Percentiles rank a stretch among this genome's conserved stretches.
phyloP scores from a whole-genome alignment of 2,797 vertebrate genomes.

The Epinephelus coioides region DNA sequence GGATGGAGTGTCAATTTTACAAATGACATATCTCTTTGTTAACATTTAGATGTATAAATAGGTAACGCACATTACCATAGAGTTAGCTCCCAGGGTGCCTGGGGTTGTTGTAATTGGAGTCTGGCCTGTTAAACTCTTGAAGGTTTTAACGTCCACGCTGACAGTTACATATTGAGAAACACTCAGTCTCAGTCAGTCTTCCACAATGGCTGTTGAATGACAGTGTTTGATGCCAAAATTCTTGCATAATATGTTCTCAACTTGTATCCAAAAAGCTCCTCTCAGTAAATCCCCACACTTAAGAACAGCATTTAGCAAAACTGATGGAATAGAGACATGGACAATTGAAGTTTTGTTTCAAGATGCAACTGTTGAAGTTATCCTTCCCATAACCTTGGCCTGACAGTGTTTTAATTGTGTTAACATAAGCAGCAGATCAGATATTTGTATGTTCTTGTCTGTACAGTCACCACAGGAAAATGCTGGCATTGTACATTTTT shows the following conservation, averaged over 20 bases:
- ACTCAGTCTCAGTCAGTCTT: not conserved
- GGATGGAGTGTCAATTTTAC: not conserved
- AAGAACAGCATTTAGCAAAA: not conserved
- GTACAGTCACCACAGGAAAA: no score
- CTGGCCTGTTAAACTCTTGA: constrained; percentile 10
- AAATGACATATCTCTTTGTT: not conserved
- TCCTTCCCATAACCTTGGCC: not conserved
- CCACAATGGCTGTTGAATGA: constrained; percentile 34
- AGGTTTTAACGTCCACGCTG: constrained; percentile 18
- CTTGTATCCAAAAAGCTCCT: not conserved
- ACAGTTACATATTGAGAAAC: constrained; percentile 47
- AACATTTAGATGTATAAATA: not conserved
- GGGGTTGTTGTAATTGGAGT: constrained; percentile 18
- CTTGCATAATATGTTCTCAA: constrained; percentile 20
- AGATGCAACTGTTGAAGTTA: constrained; percentile 31
- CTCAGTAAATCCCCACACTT: not conserved
- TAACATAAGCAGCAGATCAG: not conserved
- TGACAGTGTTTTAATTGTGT: not conserved
- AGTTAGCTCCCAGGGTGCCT: not conserved
- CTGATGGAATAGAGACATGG: not conserved
- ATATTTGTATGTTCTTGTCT: not conserved
- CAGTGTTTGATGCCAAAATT: not conserved
- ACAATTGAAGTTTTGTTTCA: constrained; percentile 17
- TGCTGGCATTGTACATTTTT: no score
- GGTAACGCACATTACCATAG: not conserved